Percentiles rank a stretch among this genome's conserved stretches.
Evolutionary conservation across 2,797 vertebrate genomes (phyloP).

Genomic region (Clarias platycephalus): DNA sequence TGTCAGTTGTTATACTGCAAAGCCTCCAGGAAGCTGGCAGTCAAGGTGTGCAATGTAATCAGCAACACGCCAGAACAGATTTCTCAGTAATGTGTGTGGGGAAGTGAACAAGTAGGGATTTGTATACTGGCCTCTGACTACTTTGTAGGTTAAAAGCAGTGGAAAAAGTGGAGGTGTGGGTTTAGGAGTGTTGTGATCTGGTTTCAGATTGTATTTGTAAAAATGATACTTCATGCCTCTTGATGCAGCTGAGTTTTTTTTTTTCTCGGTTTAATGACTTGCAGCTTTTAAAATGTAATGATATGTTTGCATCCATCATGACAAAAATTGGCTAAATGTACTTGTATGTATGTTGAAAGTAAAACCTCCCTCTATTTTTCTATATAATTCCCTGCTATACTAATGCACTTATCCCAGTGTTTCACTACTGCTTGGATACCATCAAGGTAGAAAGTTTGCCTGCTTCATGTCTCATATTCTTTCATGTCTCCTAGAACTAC

Average conservation of each 20-base stretch:
- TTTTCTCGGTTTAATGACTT: not conserved
- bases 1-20: conserved; percentile 1
- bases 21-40: conserved; percentile 10
- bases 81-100: not conserved
- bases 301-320: not conserved
- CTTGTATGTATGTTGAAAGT: not conserved
- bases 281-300: not conserved
- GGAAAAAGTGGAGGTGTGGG: not conserved
- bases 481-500: too few species aligned
- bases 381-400: too few species aligned
- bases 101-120: not conserved
- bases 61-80: conserved; percentile 12
- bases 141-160: not conserved
- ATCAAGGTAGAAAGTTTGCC: too few species aligned
- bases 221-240: not conserved
- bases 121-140: not conserved
- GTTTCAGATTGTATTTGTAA: not conserved
- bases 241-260: not conserved
- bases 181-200: not conserved
- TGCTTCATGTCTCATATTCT: too few species aligned
- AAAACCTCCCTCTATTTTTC: too few species aligned
- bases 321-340: not conserved
- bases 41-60: conserved; percentile 8
- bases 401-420: too few species aligned
- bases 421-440: too few species aligned